Conservation (phyloP, 2,113 vertebrate species). For the Mastomys natalensis region DNA sequence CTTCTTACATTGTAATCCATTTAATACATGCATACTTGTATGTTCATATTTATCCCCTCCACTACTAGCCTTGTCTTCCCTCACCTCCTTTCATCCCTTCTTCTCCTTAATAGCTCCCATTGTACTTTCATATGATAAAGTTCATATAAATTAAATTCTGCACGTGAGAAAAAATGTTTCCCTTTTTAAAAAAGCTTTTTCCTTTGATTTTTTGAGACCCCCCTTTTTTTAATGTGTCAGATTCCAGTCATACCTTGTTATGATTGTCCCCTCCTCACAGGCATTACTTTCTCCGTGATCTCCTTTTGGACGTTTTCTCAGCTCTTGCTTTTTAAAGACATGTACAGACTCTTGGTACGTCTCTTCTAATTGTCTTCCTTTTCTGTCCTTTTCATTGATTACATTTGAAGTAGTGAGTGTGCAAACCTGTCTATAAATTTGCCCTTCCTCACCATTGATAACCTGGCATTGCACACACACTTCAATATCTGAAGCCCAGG, state of each 20-base stretch:
- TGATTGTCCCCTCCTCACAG: background rate
- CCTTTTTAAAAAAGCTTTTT: background rate
- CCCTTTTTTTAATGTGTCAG: background rate
- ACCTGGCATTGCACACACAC: background rate
- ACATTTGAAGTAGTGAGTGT: background rate
- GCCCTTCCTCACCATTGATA: background rate
- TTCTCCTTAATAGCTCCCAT: background rate
- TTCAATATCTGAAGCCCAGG: background rate
- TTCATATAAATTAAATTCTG: background rate
- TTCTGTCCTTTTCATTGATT: background rate
- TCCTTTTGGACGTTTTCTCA: slow-evolving; percentile 5
- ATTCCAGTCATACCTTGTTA: background rate
- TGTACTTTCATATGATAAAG: background rate
- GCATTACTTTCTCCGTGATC: background rate
- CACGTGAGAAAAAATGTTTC: background rate
- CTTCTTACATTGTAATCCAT: background rate
- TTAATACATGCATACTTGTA: background rate
- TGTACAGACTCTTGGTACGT: background rate
- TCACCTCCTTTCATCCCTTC: background rate
- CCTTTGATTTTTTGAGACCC: background rate
- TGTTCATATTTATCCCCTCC: background rate
- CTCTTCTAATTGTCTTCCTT: background rate
- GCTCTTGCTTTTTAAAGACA: background rate
- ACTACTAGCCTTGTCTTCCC: background rate
- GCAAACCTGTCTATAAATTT: background rate